phyloP scores from a whole-genome alignment of 2,797 vertebrate species.

The Echeneis naucrates region DNA sequence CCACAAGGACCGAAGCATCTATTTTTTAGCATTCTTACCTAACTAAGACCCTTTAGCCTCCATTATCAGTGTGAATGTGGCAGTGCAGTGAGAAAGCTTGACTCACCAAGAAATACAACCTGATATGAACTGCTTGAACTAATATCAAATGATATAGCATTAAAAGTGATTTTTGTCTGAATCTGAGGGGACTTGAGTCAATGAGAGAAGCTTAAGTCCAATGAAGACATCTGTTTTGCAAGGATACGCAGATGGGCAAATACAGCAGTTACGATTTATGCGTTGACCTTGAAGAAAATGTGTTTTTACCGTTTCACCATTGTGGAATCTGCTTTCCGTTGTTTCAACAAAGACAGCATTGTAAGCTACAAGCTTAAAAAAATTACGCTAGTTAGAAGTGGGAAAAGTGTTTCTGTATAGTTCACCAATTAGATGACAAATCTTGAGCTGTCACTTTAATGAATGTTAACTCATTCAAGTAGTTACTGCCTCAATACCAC shows the following conservation, averaged over 20 bases:
- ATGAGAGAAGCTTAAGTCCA: slow-evolving; percentile 38
- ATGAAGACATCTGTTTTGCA: slow-evolving; percentile 63
- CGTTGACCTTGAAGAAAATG: slow-evolving; percentile 42
- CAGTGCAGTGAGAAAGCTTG: background rate
- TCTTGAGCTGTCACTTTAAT: slow-evolving; percentile 7
- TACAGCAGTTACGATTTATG: slow-evolving; percentile 47
- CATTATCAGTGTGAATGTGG: background rate
- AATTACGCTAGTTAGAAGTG: slow-evolving; percentile 15
- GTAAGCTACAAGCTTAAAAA: slow-evolving; percentile 7
- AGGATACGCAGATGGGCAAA: slow-evolving; percentile 44
- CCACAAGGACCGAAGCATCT: background rate
- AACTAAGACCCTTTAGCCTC: background rate
- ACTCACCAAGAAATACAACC: background rate
- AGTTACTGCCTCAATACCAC: slow-evolving; percentile 23
- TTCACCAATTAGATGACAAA: slow-evolving; percentile 16
- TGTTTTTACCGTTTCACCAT: slow-evolving; percentile 46
- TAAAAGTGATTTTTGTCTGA: slow-evolving; percentile 34
- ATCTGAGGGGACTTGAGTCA: slow-evolving; percentile 31
- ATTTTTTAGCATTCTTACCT: background rate
- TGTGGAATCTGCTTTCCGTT: slow-evolving; percentile 36
- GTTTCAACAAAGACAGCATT: slow-evolving; percentile 57
- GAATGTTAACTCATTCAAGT: background rate
- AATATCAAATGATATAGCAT: slow-evolving; percentile 17
- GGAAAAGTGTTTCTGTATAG: slow-evolving; percentile 3
- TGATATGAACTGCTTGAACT: slow-evolving; percentile 2